Base-by-base conservation (phyloP, 2,888 invertebrate species). In the Hydraecia micacea region DNA sequence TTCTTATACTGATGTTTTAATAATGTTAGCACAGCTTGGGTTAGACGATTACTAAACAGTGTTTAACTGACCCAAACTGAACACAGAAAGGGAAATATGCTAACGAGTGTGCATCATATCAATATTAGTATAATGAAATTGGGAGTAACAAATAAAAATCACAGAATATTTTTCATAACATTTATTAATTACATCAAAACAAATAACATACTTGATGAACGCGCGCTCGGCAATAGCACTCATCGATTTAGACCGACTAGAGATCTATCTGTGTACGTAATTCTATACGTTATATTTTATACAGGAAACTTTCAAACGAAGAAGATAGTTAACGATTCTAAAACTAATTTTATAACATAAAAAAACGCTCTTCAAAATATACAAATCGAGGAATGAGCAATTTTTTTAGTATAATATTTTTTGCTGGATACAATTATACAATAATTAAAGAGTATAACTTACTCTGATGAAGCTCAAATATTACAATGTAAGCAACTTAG, bases 171-270 rank as follows among this genome's bases (percentile, higher is more conserved):
- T 96, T 96, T 92, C 91, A 96, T 96, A 97, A 97, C 97, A 97
- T 97, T 96, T 96, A 93, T 96, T 91, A 93, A 95, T 95, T 95
- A 96, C 96, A 96, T 96, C 95, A 96, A 97, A 96, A 96, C 96
- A 96, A 96, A 93, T 96, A 96, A 97, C 96, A 96, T 96, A 96
- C 91, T 92, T 94, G 92, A 92, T 93, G 92, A 93, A 93, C 91
- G 91, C 92, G 92, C 92, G 92, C 90, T 91, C 95, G 95, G 95
- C 95, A 95, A 95, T 95, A 95, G 95, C 95, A 95, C 95, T 93
- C 93, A 91, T 91, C 91, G 87, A 89, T 90, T 91, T 91, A 94
- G 95, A 96, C 95, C 96, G 96, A 97, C 96, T 96, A 96, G 95
- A 96, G 92, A 93, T 92, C 93, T 93, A 92, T 91, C 78, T 90